These are phyloP conservation scores for Hartigia nigra DNA, from an alignment of 2,888 invertebrate genomes.

Conservation along the genomic window DNA sequence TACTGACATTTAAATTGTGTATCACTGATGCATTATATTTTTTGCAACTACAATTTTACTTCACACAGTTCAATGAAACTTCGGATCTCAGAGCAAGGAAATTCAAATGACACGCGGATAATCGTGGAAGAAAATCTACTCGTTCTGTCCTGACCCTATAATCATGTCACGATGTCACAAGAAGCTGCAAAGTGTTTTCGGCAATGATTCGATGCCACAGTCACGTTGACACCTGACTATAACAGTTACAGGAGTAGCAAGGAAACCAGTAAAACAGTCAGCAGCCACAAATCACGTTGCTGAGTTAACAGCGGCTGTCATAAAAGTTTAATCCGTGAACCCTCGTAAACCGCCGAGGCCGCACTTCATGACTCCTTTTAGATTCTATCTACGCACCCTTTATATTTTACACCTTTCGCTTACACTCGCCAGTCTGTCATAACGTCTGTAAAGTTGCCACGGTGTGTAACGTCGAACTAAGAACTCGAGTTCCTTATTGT, in stretches of 20 bases:
- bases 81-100: neutral
- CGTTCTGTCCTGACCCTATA: neutral
- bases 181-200: neutral
- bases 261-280: conserved; percentile 21
- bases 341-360: conserved; percentile 15
- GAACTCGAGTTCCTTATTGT: neutral
- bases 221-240: neutral
- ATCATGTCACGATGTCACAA: neutral
- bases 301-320: conserved; percentile 20
- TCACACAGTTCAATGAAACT: neutral
- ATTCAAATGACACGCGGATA: neutral
- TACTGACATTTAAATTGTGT: neutral
- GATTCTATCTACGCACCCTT: conserved; percentile 3
- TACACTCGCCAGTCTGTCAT: neutral
- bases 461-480: neutral
- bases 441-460: neutral
- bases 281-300: conserved; percentile 18
- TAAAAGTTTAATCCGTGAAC: conserved; percentile 25
- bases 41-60: too few species aligned
- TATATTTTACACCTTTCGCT: neutral
- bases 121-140: neutral
- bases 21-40: neutral
- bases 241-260: neutral
- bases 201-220: neutral
- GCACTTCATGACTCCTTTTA: conserved; percentile 3